Evolutionary conservation across 2,797 vertebrate genomes (phyloP), one percentile per base, ranked within the genome.

Genomic region (Nothura maculosa): DNA sequence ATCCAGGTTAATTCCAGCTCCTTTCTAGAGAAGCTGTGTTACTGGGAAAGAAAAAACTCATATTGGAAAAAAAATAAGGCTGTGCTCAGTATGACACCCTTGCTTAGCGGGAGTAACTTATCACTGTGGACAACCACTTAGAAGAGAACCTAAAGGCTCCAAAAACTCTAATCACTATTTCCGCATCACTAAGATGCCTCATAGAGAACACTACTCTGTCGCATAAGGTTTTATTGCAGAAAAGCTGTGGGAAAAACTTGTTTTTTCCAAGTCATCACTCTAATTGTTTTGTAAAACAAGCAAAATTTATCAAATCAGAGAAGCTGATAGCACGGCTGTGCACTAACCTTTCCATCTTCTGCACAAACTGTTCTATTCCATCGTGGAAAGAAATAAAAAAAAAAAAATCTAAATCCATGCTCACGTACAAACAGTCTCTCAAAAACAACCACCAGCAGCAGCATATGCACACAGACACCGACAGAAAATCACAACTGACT

Each of bases 371-470:
- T 96, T 95, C 94, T 76, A 76, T 72, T 95, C 40, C 74, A 88
- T 70, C 28, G 48, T 28, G 50, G 43, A 9, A 34, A 57, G 38
- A 81, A 92, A 47, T 22, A 47, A 74, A 85, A 87, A 69, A 9
- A 54, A 85, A 72, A 76, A 64, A 54, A 27, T 11, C 82, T 64
- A 87, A 91, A 81, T 50, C 77, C 22, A 43, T 55, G 83, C 70
- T 87, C 40, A 66, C 92, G 92, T 79, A 94, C 89, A 91, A 95
- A 87, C n/a, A 78, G 87, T 85, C 89, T 93, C 91, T 86, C 72
- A 85, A 78, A 77, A 90, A 70, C 72, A 20, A 60, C 64, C 40
- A n/a, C 30, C 50, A 8, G 11, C 18, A 8, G 11, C 18, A 63
- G n/a, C 85, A 87, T 25, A 72, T 70, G 73, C 2, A 36, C 79